phyloP scores from a whole-genome alignment of 2,113 vertebrate genomes.

The Ifrita kowaldi region DNA sequence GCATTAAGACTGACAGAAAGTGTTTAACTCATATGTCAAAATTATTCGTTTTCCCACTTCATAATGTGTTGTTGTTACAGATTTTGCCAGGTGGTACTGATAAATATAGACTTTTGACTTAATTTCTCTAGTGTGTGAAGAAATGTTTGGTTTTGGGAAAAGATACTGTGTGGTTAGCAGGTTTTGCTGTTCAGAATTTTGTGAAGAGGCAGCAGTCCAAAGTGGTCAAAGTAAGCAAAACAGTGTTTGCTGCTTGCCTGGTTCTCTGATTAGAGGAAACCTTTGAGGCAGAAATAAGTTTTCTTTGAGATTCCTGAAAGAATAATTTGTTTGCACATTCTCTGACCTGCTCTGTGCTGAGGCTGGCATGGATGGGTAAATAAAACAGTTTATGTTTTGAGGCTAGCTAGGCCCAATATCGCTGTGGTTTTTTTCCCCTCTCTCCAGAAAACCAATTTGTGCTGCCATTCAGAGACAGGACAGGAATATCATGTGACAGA shows the following conservation, averaged over 20 bases:
- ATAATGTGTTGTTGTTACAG: background rate
- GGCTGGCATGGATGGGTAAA: background rate
- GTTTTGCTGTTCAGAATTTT: background rate
- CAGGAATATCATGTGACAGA: background rate
- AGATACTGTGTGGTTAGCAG: background rate
- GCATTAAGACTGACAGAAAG: background rate
- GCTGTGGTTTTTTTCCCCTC: accelerated
- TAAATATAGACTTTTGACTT: background rate
- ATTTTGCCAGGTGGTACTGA: background rate
- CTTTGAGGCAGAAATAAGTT: background rate
- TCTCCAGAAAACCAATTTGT: background rate
- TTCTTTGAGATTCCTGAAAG: background rate
- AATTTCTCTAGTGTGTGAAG: background rate
- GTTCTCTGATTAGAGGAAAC: background rate
- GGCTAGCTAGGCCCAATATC: background rate
- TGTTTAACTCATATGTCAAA: background rate
- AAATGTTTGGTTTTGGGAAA: background rate
- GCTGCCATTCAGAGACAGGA: background rate
- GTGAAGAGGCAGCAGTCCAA: background rate
- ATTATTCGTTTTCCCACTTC: background rate
- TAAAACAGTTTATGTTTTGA: background rate
- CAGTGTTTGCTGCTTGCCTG: background rate
- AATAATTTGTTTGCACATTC: background rate
- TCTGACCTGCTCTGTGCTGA: background rate
- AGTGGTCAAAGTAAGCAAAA: background rate